Conservation (phyloP, 2,888 invertebrate species). For the Euclidia mi region DNA sequence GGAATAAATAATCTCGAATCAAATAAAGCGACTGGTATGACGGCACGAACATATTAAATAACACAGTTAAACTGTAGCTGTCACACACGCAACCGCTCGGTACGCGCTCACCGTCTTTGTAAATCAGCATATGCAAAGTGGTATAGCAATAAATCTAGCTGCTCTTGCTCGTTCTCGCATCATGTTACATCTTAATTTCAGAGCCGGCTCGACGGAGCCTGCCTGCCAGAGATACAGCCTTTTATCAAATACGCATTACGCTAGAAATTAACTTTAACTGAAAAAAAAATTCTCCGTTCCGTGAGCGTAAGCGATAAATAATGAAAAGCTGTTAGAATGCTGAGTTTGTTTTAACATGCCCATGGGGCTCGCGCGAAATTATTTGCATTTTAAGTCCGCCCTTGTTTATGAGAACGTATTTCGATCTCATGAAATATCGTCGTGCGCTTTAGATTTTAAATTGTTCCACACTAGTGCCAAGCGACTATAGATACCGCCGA, state of each 20-base stretch:
- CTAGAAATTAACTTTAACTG: constrained; percentile 87
- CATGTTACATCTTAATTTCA: constrained; percentile 91
- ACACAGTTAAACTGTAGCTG: constrained; percentile 58
- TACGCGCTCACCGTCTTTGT: constrained; percentile 82
- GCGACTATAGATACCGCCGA: constrained; percentile 41
- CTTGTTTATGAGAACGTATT: constrained; percentile 80
- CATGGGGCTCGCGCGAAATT: constrained; percentile 82
- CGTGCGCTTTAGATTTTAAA: constrained; percentile 51
- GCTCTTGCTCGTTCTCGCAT: constrained; percentile 91
- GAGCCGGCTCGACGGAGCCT: constrained; percentile 88
- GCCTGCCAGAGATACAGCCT: constrained; percentile 88
- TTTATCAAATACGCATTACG: constrained; percentile 89
- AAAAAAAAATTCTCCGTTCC: constrained; percentile 79
- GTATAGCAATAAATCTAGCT: constrained; percentile 90
- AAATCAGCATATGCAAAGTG: constrained; percentile 91
- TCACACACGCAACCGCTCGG: constrained; percentile 69
- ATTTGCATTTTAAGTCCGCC: constrained; percentile 84
- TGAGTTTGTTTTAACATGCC: constrained; percentile 87
- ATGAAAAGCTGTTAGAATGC: constrained; percentile 85
- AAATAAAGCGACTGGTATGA: constrained; percentile 14
- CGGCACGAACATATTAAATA: constrained; percentile 23
- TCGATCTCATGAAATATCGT: constrained; percentile 70
- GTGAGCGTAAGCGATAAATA: constrained; percentile 85
- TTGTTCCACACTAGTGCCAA: constrained; percentile 55
- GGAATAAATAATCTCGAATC: constrained; percentile 5